These are phyloP conservation scores for Zaprionus gabonicus DNA, from an alignment of 1,140 invertebrate genomes.

Conservation along the genomic window DNA sequence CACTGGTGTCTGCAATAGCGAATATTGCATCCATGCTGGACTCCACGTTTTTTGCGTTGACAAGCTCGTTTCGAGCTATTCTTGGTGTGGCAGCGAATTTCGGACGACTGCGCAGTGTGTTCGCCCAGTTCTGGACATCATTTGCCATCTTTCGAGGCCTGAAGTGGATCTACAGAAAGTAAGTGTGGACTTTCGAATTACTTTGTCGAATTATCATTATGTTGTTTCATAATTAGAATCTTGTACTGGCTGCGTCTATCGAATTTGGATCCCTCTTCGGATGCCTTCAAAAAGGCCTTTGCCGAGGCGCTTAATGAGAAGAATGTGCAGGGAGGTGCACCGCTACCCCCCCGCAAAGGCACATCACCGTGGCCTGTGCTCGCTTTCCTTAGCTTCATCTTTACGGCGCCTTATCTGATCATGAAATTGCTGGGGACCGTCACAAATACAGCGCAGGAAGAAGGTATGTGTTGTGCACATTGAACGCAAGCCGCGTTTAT, in stretches of 20 bases:
- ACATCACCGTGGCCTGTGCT: slow-evolving; percentile 89
- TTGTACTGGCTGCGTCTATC: slow-evolving; percentile 77
- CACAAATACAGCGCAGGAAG: slow-evolving; percentile 86
- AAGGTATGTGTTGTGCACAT: slow-evolving; percentile 84
- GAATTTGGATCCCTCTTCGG: slow-evolving; percentile 75
- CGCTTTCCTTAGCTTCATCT: slow-evolving; percentile 93
- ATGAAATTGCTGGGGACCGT: slow-evolving; percentile 91
- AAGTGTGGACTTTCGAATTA: slow-evolving; percentile 22
- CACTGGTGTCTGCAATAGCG: slow-evolving; percentile 94
- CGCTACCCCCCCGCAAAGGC: slow-evolving; percentile 57
- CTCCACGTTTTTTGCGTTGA: slow-evolving; percentile 97
- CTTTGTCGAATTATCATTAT: not conserved
- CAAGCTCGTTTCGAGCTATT: slow-evolving; percentile 97
- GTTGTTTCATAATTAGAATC: slow-evolving; percentile 45
- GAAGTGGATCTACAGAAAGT: slow-evolving; percentile 91
- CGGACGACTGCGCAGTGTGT: slow-evolving; percentile 91
- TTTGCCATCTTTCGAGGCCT: slow-evolving; percentile 92
- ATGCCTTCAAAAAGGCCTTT: slow-evolving; percentile 87
- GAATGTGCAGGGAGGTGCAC: slow-evolving; percentile 60
- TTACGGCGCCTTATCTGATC: slow-evolving; percentile 96
- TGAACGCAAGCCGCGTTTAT: slow-evolving; percentile 68
- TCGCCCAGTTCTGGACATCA: slow-evolving; percentile 93
- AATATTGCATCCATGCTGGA: slow-evolving; percentile 98
- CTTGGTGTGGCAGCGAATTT: slow-evolving; percentile 98
- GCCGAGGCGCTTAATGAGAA: slow-evolving; percentile 84